phyloP scores from a whole-genome alignment of 2,888 invertebrate genomes.

The Brachycybe producta region DNA sequence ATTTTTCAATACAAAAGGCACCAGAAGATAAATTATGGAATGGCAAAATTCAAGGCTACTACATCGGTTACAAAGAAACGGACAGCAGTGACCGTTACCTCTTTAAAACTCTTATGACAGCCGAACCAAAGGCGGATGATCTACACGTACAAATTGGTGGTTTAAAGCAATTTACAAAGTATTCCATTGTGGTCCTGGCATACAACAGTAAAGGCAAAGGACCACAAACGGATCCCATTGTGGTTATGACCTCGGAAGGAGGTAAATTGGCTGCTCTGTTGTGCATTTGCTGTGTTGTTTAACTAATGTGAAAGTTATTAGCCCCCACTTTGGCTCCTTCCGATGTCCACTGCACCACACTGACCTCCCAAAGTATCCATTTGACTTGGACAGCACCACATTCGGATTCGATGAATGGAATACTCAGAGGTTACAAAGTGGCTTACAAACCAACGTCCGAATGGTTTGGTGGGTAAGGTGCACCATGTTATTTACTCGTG shows the following conservation, averaged over 20 bases:
- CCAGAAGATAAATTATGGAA: constrained; percentile 19
- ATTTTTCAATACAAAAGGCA: constrained; percentile 11
- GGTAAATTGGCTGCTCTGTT: constrained; percentile 5
- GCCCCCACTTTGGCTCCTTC: constrained; percentile 48
- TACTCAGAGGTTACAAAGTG: constrained; percentile 91
- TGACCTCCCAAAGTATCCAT: constrained; percentile 85
- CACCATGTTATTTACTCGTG: not conserved
- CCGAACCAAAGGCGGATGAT: constrained; percentile 16
- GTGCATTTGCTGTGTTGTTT: not conserved
- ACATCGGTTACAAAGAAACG: constrained; percentile 19
- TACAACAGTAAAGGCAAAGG: constrained; percentile 20
- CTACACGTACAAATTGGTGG: constrained; percentile 15
- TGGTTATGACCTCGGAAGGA: constrained; percentile 21
- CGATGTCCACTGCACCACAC: constrained; percentile 78
- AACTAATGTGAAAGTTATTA: constrained; percentile 30
- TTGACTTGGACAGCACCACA: constrained; percentile 92
- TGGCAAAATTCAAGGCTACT: constrained; percentile 18
- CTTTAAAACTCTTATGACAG: constrained; percentile 18
- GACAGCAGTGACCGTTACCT: constrained; percentile 11
- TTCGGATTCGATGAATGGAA: constrained; percentile 78
- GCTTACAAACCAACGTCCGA: constrained; percentile 79
- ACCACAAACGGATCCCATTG: constrained; percentile 19
- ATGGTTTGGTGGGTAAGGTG: constrained; percentile 58
- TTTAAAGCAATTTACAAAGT: constrained; percentile 19
- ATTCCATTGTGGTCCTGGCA: constrained; percentile 19